These are phyloP conservation scores for Nannobrachium achirus DNA, from an alignment of 2,113 vertebrate genomes.

Conservation along the genomic window DNA sequence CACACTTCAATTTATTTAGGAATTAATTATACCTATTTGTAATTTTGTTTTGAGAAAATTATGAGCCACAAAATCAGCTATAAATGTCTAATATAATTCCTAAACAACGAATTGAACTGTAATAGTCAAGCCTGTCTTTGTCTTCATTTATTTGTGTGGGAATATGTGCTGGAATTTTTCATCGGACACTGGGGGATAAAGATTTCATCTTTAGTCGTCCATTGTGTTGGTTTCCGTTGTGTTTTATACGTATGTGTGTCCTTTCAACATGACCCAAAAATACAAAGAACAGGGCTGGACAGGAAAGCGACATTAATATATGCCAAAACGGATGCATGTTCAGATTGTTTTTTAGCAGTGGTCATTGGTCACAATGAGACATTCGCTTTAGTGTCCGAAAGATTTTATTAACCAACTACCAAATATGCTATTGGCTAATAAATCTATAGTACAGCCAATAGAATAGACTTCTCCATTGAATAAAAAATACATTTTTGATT, in stretches of 20 bases:
- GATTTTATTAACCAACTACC: too few species aligned
- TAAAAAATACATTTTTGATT: too few species aligned
- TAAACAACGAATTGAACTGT: neutral
- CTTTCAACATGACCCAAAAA: slow-evolving; percentile 72
- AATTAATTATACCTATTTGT: too few species aligned
- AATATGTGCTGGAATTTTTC: slow-evolving; percentile 53
- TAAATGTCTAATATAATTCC: too few species aligned
- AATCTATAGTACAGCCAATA: too few species aligned
- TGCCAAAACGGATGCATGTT: slow-evolving; percentile 76
- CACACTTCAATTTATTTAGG: too few species aligned
- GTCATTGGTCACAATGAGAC: slow-evolving; percentile 27
- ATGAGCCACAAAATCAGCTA: too few species aligned
- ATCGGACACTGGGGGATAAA: slow-evolving; percentile 55
- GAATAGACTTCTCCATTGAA: too few species aligned
- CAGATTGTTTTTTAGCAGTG: slow-evolving; percentile 8
- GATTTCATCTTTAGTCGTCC: slow-evolving; percentile 59
- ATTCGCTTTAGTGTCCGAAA: neutral
- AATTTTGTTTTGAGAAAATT: too few species aligned
- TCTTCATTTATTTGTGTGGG: slow-evolving; percentile 54
- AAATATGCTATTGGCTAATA: neutral
- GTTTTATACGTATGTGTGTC: slow-evolving; percentile 64
- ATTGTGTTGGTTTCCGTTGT: slow-evolving; percentile 79
- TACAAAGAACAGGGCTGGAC: slow-evolving; percentile 70
- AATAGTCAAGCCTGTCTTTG: slow-evolving; percentile 8
- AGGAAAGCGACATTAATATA: slow-evolving; percentile 72